These are phyloP conservation scores for Nannoperca obscura DNA, from an alignment of 2,797 vertebrate genomes.

Conservation along the genomic window DNA sequence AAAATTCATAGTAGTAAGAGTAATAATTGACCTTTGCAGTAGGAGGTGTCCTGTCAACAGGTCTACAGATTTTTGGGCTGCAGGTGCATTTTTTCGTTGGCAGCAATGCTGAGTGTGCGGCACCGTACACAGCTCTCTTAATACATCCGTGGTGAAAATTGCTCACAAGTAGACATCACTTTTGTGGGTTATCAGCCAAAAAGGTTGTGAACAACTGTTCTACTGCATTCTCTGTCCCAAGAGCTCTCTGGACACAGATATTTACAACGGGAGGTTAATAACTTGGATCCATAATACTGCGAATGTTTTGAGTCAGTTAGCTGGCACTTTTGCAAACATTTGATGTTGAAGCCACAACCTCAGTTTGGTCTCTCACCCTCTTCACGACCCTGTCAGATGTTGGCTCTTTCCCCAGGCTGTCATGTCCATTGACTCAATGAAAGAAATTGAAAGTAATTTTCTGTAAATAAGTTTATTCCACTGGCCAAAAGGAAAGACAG, in stretches of 20 bases:
- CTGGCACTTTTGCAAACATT: not conserved
- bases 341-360: not conserved
- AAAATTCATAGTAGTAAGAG: too few species aligned
- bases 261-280: not conserved
- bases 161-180: not conserved
- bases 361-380: conserved; percentile 3
- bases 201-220: not conserved
- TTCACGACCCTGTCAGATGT: not conserved
- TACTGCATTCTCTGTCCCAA: not conserved
- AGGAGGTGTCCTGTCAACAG: not conserved
- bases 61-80: not conserved
- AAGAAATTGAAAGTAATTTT: not conserved
- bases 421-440: not conserved
- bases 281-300: not conserved
- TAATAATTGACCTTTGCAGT: not conserved
- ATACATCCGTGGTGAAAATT: not conserved
- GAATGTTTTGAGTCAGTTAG: not conserved
- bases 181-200: not conserved
- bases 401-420: not conserved
- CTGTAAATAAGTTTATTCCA: not conserved
- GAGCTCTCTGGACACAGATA: not conserved
- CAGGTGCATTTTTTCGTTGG: not conserved
- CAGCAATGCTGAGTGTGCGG: not conserved
- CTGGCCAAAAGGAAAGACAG: not conserved
- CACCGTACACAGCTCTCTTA: not conserved